phyloP scores from a whole-genome alignment of 1,140 invertebrate genomes.

The Scaptomyza graminum region DNA sequence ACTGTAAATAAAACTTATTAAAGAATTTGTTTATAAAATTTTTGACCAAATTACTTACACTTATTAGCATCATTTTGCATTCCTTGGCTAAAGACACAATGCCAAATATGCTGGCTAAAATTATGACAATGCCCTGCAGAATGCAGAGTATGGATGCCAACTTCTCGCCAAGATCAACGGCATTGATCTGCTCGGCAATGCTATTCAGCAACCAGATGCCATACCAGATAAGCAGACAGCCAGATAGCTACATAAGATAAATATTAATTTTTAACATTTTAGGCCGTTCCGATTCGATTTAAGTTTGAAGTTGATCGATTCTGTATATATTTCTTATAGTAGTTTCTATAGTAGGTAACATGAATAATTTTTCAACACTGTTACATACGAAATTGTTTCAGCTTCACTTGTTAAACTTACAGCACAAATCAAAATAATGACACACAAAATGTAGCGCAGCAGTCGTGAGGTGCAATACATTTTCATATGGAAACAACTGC shows the following conservation, averaged over 20 bases:
- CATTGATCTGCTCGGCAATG: slow-evolving; percentile 32
- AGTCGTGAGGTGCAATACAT: slow-evolving; percentile 69
- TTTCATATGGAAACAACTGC: slow-evolving; percentile 11
- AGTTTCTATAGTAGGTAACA: too few relatives aligned
- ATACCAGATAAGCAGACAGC: slow-evolving; percentile 73
- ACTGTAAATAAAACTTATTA: slow-evolving; percentile 37
- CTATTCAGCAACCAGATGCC: slow-evolving; percentile 71
- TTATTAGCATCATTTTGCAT: slow-evolving; percentile 62
- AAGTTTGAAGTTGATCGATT: too few relatives aligned
- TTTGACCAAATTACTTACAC: slow-evolving; percentile 42
- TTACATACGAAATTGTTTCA: too few relatives aligned
- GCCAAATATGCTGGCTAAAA: slow-evolving; percentile 62
- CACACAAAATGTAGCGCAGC: slow-evolving; percentile 56
- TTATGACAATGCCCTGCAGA: slow-evolving; percentile 64
- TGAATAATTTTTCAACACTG: too few relatives aligned
- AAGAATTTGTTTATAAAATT: not conserved
- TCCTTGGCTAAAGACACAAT: slow-evolving; percentile 52
- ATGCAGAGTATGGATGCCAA: slow-evolving; percentile 60
- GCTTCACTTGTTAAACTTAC: slow-evolving; percentile 50
- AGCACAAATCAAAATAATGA: slow-evolving; percentile 65
- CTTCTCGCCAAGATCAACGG: slow-evolving; percentile 63
- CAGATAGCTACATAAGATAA: too few relatives aligned
- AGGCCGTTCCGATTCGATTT: too few relatives aligned
- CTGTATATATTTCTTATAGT: too few relatives aligned
- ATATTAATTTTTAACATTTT: too few relatives aligned